These are phyloP conservation scores for Panthera leo DNA, from an alignment of 2,113 vertebrate genomes.

Conservation along the genomic window DNA sequence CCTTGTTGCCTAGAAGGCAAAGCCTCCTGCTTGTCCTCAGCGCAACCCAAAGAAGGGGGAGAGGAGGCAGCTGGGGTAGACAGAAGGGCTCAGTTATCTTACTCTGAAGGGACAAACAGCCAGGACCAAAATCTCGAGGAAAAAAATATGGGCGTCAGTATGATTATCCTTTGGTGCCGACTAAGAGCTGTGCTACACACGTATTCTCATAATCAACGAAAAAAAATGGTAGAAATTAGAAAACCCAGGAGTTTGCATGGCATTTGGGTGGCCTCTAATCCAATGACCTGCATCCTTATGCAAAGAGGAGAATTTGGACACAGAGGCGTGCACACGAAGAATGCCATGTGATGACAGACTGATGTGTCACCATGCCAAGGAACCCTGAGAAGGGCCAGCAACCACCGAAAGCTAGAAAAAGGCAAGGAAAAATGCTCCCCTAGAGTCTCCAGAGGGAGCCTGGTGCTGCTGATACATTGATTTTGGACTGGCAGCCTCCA, in stretches of 20 bases:
- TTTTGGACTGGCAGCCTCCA: not conserved
- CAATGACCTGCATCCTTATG: not conserved
- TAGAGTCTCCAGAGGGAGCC: not conserved
- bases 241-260: not conserved
- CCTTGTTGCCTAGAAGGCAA: slow-evolving; percentile 52
- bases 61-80: not conserved
- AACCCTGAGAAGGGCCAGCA: not conserved
- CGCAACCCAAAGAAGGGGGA: slow-evolving; percentile 20
- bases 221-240: not conserved
- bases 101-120: not conserved
- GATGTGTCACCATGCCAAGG: not conserved
- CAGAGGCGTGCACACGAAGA: not conserved
- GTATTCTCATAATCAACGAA: not conserved
- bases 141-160: not conserved
- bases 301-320: not conserved
- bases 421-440: not conserved
- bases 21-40: slow-evolving; percentile 55
- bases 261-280: not conserved
- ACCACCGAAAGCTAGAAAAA: not conserved
- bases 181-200: not conserved
- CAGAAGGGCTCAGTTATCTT: not conserved
- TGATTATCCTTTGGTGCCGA: not conserved
- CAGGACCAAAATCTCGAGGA: not conserved
- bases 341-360: not conserved
- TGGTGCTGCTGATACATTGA: not conserved